Evolutionary conservation across 2,797 vertebrate species (phyloP), one percentile per base, ranked within the genome.

Genomic region (Acanthurus leucopareius): DNA sequence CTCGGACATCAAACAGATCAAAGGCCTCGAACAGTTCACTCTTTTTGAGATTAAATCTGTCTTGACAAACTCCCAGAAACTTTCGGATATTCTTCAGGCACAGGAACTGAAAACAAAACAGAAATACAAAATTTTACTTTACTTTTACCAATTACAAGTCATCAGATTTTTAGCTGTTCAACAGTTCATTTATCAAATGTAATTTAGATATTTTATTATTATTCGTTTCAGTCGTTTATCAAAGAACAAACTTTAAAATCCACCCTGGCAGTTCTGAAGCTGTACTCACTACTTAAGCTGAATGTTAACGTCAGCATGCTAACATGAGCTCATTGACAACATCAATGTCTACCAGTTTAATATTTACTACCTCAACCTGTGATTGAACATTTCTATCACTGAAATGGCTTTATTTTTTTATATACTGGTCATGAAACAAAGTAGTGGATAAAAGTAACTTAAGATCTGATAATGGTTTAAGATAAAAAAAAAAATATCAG

Each of bases 11-110:
- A 10, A 97, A 98, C 44, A 98, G 95, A 85, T 98, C 97, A 1
- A 98, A 98, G 75, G 96, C 96, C 67, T 98, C 97, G 1, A 98
- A 98, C 40, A 98, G 95, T 9, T 98, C 97, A 0, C 81, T 97
- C 92, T 96, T 95, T 84, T 91, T 96, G 54, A 98, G 93, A 20
- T 95, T 87, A 53, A 98, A 98, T 58, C 92, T 96, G 25, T 96
- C 95, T 10, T 93, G 95, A 87, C 97, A 97, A 17, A 93, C 93
- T 11, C 77, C 90, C 58, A 98, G 90, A 84, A 98, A 98, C 0
- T 95, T 97, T 3, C 97, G 94, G 82, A 98, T 98, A 84, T 98
- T 98, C 94, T 98, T 98, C 82, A 98, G 95, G 79, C 97, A 98
- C 57, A 98, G 92, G 82, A 98, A 97, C 97, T 98, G 76, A 13